Evolutionary conservation across 92 coral and sea anemone species (phyloP).

Genomic region (Porites evermanni): DNA sequence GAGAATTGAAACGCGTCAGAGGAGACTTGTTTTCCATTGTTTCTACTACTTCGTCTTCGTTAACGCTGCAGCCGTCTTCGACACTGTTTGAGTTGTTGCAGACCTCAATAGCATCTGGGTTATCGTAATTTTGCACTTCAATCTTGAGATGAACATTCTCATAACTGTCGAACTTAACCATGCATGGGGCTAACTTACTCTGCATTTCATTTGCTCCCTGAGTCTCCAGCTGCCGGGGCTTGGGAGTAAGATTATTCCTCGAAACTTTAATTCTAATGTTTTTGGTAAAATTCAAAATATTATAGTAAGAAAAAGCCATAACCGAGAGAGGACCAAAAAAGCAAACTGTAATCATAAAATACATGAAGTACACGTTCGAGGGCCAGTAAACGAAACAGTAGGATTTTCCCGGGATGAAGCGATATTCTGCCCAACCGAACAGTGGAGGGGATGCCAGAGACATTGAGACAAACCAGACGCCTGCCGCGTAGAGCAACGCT

Average conservation of each 20-base stretch:
- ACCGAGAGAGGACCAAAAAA: slow-evolving; percentile 54
- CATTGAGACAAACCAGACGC: slow-evolving; percentile 54
- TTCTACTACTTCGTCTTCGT: not conserved
- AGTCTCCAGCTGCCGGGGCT: too few species aligned
- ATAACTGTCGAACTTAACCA: not conserved
- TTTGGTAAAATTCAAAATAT: slow-evolving; percentile 42
- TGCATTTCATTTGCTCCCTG: not conserved
- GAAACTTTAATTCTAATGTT: not conserved
- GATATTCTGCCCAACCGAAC: slow-evolving; percentile 71
- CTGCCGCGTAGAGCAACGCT: slow-evolving; percentile 27
- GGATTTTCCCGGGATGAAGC: slow-evolving; percentile 56
- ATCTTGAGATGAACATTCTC: not conserved
- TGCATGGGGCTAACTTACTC: not conserved
- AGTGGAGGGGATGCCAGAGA: slow-evolving; percentile 61
- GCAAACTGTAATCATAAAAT: slow-evolving; percentile 64
- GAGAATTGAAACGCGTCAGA: not conserved
- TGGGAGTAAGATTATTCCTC: not conserved
- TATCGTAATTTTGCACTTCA: not conserved
- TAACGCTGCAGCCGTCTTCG: not conserved
- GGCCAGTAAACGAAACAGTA: slow-evolving; percentile 73
- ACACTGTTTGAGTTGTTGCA: too few species aligned
- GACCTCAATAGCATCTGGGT: not conserved
- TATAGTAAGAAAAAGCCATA: slow-evolving; percentile 58
- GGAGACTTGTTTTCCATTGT: not conserved
- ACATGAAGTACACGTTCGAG: slow-evolving; percentile 49